Base-by-base conservation (phyloP, 2,888 invertebrate species). In the Beris chalybata region DNA sequence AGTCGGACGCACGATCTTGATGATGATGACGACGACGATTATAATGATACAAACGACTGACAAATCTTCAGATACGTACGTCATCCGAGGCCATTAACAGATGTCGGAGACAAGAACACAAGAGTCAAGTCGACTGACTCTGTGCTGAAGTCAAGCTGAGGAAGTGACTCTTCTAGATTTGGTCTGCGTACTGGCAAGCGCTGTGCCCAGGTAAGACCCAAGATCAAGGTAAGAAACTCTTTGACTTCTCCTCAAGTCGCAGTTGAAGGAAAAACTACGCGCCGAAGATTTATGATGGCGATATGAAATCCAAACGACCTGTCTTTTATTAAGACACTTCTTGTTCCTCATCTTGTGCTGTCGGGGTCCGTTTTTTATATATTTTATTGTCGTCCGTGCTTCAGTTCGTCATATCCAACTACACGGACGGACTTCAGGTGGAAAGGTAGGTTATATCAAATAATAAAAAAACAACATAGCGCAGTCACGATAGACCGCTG, bases 291-390 rank as follows among this genome's bases (percentile, higher is more conserved):
- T 56, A 56, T 56, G 55, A 56, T 56, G 43, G 55, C 43, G 55
- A 56, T 56, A 56, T 56, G 13, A 56, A 38, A 56, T 56, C 55
- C 32, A 56, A 56, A 56, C 38, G 38, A 56, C 55, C 55, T 56
- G 55, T 56, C 38, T 56, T 56, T 56, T 56, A 56, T 56, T 56
- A 56, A 56, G 55, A 56, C 55, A 56, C 55, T 56, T 56, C 55
- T 56, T 56, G 55, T 38, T 43, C 30, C 43, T 12, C 55, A 56
- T 56, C 15, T 52, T 38, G 38, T 5, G 7, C 38, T 38, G 38
- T 38, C 38, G 38, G 38, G 38, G 43, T 56, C 5, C 15, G 13
- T 32, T 56, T 38, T 7, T 38, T 56, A 13, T 56, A 32, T 38
- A 6, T 56, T 13, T 38, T 56, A 13, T 32, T 43, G 15, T 15